These are phyloP conservation scores for Actinopyga echinites DNA, from an alignment of 53 echinoderm and acorn worm species.

Conservation along the genomic window DNA sequence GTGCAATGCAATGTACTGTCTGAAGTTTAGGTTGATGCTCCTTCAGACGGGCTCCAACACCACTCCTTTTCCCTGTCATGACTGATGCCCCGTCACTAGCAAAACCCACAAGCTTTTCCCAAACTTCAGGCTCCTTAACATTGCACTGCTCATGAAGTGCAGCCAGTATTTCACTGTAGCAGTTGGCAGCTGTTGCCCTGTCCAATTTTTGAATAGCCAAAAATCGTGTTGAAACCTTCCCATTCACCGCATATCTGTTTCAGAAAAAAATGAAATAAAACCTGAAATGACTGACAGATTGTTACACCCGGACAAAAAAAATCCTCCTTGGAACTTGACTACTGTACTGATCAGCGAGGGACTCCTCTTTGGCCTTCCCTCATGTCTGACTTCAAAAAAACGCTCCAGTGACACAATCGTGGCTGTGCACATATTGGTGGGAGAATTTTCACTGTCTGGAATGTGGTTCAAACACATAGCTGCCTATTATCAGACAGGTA, in stretches of 20 bases:
- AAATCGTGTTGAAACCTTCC: neutral
- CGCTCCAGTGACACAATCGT: no score
- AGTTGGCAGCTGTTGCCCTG: conserved; percentile 8
- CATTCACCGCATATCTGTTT: neutral
- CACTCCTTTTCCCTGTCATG: conserved; percentile 68
- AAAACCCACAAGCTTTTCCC: conserved; percentile 65
- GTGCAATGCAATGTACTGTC: conserved; percentile 64
- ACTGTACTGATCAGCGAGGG: no score
- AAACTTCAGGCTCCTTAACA: neutral
- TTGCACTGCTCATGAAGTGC: conserved; percentile 12
- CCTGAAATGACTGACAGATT: neutral
- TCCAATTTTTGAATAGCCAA: neutral
- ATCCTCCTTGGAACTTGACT: no score
- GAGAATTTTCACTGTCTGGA: no score
- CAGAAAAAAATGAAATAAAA: neutral
- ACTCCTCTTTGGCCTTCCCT: no score
- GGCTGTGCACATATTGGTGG: no score
- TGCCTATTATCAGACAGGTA: no score
- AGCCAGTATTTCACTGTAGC: neutral
- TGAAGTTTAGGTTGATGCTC: conserved; percentile 49
- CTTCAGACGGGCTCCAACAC: conserved; percentile 58
- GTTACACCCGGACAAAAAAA: neutral
- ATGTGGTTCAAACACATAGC: no score
- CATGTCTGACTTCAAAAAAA: no score
- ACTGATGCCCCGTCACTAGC: conserved; percentile 65